A percentile compares a stretch with the other conserved stretches of the same genome.
Evolutionary conservation across 2,888 invertebrate genomes (phyloP).

Genomic region (Cephus rjabovi): DNA sequence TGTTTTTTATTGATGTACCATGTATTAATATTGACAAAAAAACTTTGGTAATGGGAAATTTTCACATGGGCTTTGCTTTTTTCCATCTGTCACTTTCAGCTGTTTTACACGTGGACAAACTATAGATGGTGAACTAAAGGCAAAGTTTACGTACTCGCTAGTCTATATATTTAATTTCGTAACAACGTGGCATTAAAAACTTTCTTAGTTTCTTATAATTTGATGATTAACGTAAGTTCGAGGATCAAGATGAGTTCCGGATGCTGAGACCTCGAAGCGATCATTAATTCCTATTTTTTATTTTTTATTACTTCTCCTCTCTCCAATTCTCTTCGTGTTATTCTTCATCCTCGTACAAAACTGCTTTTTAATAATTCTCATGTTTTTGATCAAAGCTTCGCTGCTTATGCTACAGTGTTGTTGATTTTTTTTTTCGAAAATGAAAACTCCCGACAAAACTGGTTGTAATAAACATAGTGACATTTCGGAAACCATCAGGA

Average conservation of each 20-base stretch:
- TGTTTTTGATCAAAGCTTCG: conserved; percentile 10
- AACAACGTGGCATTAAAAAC: not conserved
- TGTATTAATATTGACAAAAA: too few relatives aligned
- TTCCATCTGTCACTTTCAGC: too few relatives aligned
- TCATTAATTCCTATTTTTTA: not conserved
- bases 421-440: conserved; percentile 18
- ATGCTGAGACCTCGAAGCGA: not conserved
- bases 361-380: not conserved
- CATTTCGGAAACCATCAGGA: conserved; percentile 56
- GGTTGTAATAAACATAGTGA: conserved; percentile 58
- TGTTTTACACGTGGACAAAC: too few relatives aligned
- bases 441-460: conserved; percentile 42
- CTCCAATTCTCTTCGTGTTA: not conserved
- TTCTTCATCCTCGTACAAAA: not conserved
- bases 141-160: not conserved
- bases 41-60: too few relatives aligned
- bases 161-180: not conserved
- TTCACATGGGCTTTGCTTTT: too few relatives aligned
- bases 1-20: too few relatives aligned
- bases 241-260: conserved; percentile 16
- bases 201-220: not conserved
- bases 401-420: conserved; percentile 8
- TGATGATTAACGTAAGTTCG: not conserved
- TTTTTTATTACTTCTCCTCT: not conserved
- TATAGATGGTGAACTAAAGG: not conserved